These are phyloP conservation scores for Alouatta palliata DNA, from an alignment of 2,113 vertebrate genomes.

Conservation along the genomic window DNA sequence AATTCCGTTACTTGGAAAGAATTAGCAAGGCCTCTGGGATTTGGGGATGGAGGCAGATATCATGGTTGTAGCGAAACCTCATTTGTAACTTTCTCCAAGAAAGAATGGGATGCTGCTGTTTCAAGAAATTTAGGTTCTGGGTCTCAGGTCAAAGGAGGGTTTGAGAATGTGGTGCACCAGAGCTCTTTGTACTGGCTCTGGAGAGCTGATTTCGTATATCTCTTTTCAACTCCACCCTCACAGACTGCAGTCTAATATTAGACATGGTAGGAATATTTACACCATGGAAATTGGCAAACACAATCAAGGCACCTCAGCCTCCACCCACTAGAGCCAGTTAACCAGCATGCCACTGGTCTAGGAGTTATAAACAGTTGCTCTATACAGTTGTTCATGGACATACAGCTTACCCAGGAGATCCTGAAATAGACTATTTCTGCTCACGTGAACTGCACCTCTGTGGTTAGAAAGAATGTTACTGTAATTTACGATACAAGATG, in stretches of 20 bases:
- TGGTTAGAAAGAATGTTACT: background rate
- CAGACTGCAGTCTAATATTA: background rate
- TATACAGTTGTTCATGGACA: background rate
- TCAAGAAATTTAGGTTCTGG: constrained; percentile 45
- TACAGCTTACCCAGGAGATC: constrained; percentile 32
- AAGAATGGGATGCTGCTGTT: background rate
- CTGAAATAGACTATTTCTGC: background rate
- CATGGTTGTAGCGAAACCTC: background rate
- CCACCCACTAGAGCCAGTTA: rapidly evolving
- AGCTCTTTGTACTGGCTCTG: background rate
- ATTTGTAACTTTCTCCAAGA: background rate
- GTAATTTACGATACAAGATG: background rate
- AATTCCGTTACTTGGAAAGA: background rate
- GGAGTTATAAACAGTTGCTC: background rate
- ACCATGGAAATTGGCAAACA: background rate
- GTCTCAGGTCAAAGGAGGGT: constrained; percentile 34
- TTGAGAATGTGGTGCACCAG: background rate
- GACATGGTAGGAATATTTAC: background rate
- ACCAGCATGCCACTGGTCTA: rapidly evolving
- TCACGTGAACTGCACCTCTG: background rate
- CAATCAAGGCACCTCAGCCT: rapidly evolving
- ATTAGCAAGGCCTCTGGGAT: background rate
- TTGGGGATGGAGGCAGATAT: background rate
- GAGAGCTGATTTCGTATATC: rapidly evolving
- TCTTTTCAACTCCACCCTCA: background rate